Base-by-base conservation (phyloP, 92 coral and sea anemone species). In the Umimayanthus kanabou region DNA sequence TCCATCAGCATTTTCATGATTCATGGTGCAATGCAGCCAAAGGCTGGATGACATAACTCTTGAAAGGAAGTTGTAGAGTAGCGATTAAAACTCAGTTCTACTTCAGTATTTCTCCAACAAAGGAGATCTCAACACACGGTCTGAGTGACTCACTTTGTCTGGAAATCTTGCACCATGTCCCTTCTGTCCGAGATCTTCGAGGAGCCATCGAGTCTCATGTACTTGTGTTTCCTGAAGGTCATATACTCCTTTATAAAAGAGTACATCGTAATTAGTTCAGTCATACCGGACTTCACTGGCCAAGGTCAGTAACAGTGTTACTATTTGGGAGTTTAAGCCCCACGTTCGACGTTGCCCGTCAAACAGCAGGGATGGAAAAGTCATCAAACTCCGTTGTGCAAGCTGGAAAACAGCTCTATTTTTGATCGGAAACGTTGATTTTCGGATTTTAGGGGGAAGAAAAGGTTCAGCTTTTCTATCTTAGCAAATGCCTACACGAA, bases 101-200 rank as follows among this genome's bases (percentile, higher is more conserved):
- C 40, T 72, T 72, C 37, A 33, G 37, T 33, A 61, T 61, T 4
- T 3, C 67, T 61, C 69, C 20, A 74, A 39, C 40, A 14, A 25
- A 14, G 2, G 78, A 30, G 39, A 50, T 37, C 49, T 39, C 43
- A 30, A 74, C 78, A 74, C 40, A 67, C 14, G 7, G 30, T 28
- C 16, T 9, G 55, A n/a, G 2, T 39, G 4, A 77, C 98, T 89
- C 87, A 96, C 99, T 96, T 96, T 72, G 91, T 90, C 82, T 96
- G 99, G 88, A 96, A 96, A 89, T 96, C 98, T 1, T 98, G 95
- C 43, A 96, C 99, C 99, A 96, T 96, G 90, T 96, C 99, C 66
- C 99, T 87, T 80, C 99, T 78, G 82, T 96, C 99, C 1, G 97
- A 96, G 73, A 96, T 96, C 89, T 96, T 96, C 11, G 99, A 96